Evolutionary conservation across 2,888 invertebrate species (phyloP), one percentile per base, ranked within the genome.

Genomic region (Marasmarcha lunaedactyla): DNA sequence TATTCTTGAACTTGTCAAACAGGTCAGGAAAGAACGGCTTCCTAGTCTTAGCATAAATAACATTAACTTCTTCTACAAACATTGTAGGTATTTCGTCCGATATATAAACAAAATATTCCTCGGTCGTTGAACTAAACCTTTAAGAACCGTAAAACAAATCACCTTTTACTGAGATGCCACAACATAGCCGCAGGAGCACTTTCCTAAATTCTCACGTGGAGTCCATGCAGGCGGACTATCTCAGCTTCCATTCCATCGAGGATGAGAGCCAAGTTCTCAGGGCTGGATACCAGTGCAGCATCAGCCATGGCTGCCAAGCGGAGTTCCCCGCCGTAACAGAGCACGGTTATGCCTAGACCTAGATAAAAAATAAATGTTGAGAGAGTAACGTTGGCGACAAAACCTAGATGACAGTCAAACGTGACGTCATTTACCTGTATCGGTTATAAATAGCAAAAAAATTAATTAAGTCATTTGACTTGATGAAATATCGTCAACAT

Each of bases 291-390:
- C 14, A 86, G 41, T 0, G 74, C 72, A 27, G 57, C 55, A 44
- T 87, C 86, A 1, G 71, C 84, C 41, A 72, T 64, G 1, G 84
- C 56, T 0, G 81, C 83, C 3, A 86, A 49, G 12, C 84, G 65
- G 4, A 86, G 53, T 13, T 73, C 70, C 1, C 76, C 78, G 5
- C 72, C 74, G 46, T 86, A 86, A 36, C 72, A 77, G 10, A 86
- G 52, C 1, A 85, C 61, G 10, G 85, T 78, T 36, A 84, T 61
- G 9, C 85, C 83, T 15, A 86, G 54, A 33, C 86, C 86, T 56
- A 39, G 44, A 51, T 41, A 15, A 30, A 33, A 34, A 33, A 14
- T 26, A 12, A 35, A 38, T 30, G 36, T 26, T 9, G 12, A n/a
- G n/a, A 26, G 26, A 33, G 37, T 30, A 26, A 40, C 26, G n/a